These are phyloP conservation scores for Clepsis dumicolana DNA, from an alignment of 2,888 invertebrate genomes.

Conservation along the genomic window DNA sequence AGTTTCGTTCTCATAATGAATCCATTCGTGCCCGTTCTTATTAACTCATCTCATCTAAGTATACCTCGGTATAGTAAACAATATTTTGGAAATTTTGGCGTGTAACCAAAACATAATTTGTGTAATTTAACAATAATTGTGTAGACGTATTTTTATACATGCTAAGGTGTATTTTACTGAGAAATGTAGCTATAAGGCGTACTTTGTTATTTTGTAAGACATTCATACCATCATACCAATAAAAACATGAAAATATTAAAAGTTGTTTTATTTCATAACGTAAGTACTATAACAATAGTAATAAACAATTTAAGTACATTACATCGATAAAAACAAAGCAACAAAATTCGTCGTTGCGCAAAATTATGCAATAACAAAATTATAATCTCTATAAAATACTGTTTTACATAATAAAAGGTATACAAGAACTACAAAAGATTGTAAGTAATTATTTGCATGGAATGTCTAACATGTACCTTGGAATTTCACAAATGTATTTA, in stretches of 20 bases:
- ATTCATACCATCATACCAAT: conserved; percentile 68
- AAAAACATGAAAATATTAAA: conserved; percentile 36
- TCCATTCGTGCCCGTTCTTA: too few relatives aligned
- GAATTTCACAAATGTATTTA: not conserved
- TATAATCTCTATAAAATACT: conserved; percentile 10
- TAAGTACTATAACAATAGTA: not conserved
- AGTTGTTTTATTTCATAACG: conserved; percentile 45
- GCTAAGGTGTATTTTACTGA: conserved; percentile 79
- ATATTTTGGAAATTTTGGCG: conserved; percentile 32
- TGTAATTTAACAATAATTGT: conserved; percentile 36
- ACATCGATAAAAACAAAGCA: not conserved
- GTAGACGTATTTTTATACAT: conserved; percentile 57
- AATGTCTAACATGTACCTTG: not conserved
- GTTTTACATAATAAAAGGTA: not conserved
- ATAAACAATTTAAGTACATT: not conserved
- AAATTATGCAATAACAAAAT: not conserved
- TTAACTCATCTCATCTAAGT: too few relatives aligned
- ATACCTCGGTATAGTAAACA: conserved; percentile 29
- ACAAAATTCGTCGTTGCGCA: not conserved
- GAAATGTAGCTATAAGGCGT: conserved; percentile 57
- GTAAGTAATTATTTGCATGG: not conserved
- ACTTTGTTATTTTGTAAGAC: conserved; percentile 72
- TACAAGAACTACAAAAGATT: not conserved
- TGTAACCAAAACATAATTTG: conserved; percentile 41
- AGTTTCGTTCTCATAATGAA: too few relatives aligned